Conservation (phyloP, 2,888 invertebrate genomes). For the Dryococelus australis region DNA sequence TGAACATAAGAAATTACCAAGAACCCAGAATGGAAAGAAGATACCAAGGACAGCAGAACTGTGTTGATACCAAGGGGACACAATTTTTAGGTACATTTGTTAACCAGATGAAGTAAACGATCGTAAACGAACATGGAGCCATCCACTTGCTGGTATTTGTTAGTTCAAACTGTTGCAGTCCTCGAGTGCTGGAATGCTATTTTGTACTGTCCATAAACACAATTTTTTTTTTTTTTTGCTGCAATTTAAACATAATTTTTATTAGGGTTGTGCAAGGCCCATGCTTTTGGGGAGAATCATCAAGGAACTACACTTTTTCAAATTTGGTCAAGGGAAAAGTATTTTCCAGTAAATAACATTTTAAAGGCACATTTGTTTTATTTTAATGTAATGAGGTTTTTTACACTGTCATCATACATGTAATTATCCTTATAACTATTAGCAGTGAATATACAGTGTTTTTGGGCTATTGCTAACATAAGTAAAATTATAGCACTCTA, state of each 20-base stretch:
- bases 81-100: background rate
- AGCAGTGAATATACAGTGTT: no score
- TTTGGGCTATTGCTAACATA: no score
- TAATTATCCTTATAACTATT: no score
- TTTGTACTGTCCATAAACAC: background rate
- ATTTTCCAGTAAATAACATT: no score
- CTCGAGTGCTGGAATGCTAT: background rate
- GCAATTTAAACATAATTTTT: background rate
- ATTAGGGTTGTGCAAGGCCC: background rate
- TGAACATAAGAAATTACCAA: background rate
- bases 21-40: background rate
- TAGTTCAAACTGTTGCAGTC: constrained; percentile 17
- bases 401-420: no score
- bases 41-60: background rate
- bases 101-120: background rate
- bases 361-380: no score
- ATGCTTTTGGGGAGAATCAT: background rate
- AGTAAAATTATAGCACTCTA: no score
- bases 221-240: background rate
- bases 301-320: background rate
- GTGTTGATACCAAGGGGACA: background rate
- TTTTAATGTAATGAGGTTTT: no score
- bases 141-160: constrained; percentile 29
- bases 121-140: constrained; percentile 36
- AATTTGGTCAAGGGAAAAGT: no score